Conservation (phyloP, 2,888 invertebrate species). For the Lacanobia wlatinum region DNA sequence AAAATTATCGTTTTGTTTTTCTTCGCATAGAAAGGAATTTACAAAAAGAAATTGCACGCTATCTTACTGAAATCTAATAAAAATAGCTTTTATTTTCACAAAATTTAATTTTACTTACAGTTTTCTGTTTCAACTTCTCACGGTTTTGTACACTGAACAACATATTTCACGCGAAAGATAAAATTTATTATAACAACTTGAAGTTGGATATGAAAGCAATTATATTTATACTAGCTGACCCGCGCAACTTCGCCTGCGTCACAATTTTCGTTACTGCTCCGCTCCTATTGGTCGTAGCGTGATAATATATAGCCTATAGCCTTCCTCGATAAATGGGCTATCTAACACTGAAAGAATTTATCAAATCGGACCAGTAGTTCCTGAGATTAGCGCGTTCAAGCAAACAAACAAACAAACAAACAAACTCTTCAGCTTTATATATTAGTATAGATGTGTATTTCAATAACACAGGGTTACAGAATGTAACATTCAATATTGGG, state of each 20-base stretch:
- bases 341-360: too few relatives aligned
- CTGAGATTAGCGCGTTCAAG: too few relatives aligned
- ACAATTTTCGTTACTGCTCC: too few relatives aligned
- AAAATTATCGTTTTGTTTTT: conserved; percentile 32
- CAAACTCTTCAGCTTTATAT: too few relatives aligned
- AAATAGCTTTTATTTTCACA: conserved; percentile 23
- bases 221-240: conserved; percentile 48
- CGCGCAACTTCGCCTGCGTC: too few relatives aligned
- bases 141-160: conserved; percentile 14
- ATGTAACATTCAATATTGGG: conserved; percentile 76
- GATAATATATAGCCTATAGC: too few relatives aligned
- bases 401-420: too few relatives aligned
- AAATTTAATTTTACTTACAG: conserved; percentile 25
- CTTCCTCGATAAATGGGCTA: too few relatives aligned
- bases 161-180: conserved; percentile 13
- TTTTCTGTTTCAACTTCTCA: conserved; percentile 15
- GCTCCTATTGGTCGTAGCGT: too few relatives aligned
- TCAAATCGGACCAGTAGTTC: too few relatives aligned
- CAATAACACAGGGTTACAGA: conserved; percentile 67
- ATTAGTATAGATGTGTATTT: too few relatives aligned
- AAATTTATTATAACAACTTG: conserved; percentile 11
- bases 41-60: conserved; percentile 15
- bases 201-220: conserved; percentile 30
- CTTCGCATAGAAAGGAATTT: conserved; percentile 4
- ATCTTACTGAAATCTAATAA: conserved; percentile 28